phyloP scores from a whole-genome alignment of 1,140 invertebrate species.

The Polypedilum vanderplanki region DNA sequence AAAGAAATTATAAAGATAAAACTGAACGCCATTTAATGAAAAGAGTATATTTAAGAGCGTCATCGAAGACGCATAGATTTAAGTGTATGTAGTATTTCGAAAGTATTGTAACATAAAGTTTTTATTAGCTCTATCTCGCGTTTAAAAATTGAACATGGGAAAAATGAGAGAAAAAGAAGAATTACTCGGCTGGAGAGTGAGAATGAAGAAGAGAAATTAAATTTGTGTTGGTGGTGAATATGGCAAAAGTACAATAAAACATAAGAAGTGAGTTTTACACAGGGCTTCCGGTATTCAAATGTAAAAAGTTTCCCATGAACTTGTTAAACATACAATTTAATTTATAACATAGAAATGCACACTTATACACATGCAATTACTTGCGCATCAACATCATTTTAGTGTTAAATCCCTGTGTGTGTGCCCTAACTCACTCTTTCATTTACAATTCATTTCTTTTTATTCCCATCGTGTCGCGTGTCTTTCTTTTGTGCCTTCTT shows the following conservation, averaged over 20 bases:
- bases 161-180: not conserved
- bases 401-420: not conserved
- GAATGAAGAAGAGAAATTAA: slow-evolving; percentile 4
- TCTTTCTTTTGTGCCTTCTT: slow-evolving; percentile 21
- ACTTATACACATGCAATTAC: not conserved
- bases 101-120: too few relatives aligned
- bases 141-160: not conserved
- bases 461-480: slow-evolving; percentile 20
- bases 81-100: too few relatives aligned
- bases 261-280: not conserved
- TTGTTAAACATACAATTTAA: not conserved
- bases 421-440: not conserved
- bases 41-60: too few relatives aligned
- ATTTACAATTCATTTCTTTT: slow-evolving; percentile 21
- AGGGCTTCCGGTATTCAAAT: slow-evolving; percentile 16
- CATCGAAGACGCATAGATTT: too few relatives aligned
- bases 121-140: too few relatives aligned
- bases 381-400: not conserved
- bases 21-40: too few relatives aligned
- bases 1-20: too few relatives aligned
- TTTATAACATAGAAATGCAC: not conserved
- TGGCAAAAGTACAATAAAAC: not conserved
- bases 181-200: not conserved
- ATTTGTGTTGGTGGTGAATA: slow-evolving; percentile 9
- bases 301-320: slow-evolving; percentile 10